Evolutionary conservation across 1,140 invertebrate species (phyloP).

Genomic region (Cotesia chilonis): DNA sequence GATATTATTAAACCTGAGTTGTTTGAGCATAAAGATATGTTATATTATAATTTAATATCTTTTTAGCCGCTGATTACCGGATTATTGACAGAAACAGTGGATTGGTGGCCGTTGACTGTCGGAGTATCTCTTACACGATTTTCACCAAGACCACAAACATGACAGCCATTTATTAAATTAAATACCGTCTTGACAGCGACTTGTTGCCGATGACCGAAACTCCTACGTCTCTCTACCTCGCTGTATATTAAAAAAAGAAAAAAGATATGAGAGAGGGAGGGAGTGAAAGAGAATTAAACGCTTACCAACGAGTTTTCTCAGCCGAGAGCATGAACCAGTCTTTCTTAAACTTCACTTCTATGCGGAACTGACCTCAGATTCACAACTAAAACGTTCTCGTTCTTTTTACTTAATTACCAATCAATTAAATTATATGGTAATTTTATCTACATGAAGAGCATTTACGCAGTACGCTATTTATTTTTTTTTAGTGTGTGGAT

Average conservation of each 20-base stretch:
- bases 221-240: not conserved
- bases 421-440: not conserved
- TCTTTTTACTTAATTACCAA: slow-evolving; percentile 1
- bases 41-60: not conserved
- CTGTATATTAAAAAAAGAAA: not conserved
- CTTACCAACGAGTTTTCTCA: slow-evolving; percentile 10
- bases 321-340: slow-evolving; percentile 44
- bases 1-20: no score
- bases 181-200: slow-evolving; percentile 12
- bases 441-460: not conserved
- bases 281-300: slow-evolving; percentile 10
- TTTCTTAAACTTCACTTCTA: slow-evolving; percentile 46
- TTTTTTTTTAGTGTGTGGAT: not conserved
- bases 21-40: no score
- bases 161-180: not conserved
- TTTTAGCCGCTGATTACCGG: not conserved
- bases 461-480: not conserved
- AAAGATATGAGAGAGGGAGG: slow-evolving; percentile 13
- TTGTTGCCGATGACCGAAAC: slow-evolving; percentile 7
- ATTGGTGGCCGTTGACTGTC: slow-evolving; percentile 2
- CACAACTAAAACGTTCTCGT: slow-evolving; percentile 14
- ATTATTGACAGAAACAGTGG: not conserved
- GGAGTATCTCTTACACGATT: not conserved
- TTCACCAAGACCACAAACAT: not conserved
- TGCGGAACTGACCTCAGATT: slow-evolving; percentile 50